Evolutionary conservation across 92 coral and sea anemone genomes (phyloP), one percentile per base, ranked within the genome.

Genomic region (Siderastrea siderea): DNA sequence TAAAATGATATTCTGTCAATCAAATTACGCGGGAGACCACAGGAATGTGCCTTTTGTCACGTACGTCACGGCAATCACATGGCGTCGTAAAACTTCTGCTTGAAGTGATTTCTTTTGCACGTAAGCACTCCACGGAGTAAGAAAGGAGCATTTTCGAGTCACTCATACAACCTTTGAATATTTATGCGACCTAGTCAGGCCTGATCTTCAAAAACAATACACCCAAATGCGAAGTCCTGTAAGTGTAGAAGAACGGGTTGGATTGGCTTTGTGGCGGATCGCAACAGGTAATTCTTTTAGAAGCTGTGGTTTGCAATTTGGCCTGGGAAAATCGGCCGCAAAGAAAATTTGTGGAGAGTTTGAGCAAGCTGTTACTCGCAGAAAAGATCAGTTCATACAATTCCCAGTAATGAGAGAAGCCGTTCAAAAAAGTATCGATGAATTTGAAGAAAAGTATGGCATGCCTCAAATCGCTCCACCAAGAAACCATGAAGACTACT

Each of bases 401-500:
- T 89, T 84, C 52, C 92, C 92, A 5, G 45, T 62, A 43, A 83
- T 89, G 4, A 54, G 81, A 10, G 65, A 61, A 64, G 89, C 84
- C 19, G 48, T 84, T 38, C 43, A 77, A 72, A 77, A 71, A 2
- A 70, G 70, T 11, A 84, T 79, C 44, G 64, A 90, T 26, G 74
- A 47, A 2, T 84, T 90, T 79, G 86, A 84, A 71, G 78, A 90
- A 46, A 68, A 47, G 7, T 78, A 71, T 48, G 86, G 89, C 12
- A 90, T 90, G 53, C 93, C 93, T 59, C 89, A 84, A 71, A 71
- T 53, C 84, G 86, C 88, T 3, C 88, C 91, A 13, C 81, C 80
- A 5, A 63, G n/a, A n/a, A n/a, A n/a, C n/a, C n/a, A n/a, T n/a
- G n/a, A n/a, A n/a, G n/a, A n/a, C n/a, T n/a, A n/a, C n/a, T n/a